These are phyloP conservation scores for Neuroscelio doddi DNA, from an alignment of 2,888 invertebrate species.

Conservation along the genomic window DNA sequence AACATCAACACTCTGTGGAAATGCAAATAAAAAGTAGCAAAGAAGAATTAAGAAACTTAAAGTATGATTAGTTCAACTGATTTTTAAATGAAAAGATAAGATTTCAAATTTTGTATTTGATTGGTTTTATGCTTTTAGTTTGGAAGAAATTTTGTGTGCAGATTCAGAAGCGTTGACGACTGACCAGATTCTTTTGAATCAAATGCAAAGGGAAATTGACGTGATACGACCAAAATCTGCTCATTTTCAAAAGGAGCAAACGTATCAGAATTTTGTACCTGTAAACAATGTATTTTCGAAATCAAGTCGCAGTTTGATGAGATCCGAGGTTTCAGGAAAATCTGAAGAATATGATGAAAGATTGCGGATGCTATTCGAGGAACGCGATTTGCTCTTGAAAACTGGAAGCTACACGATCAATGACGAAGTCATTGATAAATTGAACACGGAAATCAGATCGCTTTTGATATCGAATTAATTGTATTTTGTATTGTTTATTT, in stretches of 20 bases:
- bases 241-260: constrained; percentile 24
- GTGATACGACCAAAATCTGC: constrained; percentile 57
- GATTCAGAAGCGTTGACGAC: constrained; percentile 62
- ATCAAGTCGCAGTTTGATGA: constrained; percentile 40
- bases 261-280: constrained; percentile 44
- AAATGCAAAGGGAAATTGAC: constrained; percentile 65
- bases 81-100: too few species aligned
- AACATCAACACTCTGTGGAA: constrained; percentile 74
- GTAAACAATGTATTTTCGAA: constrained; percentile 43
- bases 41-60: constrained; percentile 63
- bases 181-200: constrained; percentile 62
- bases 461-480: constrained; percentile 65
- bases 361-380: constrained; percentile 72
- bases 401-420: constrained; percentile 73
- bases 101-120: constrained; percentile 8
- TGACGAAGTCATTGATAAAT: constrained; percentile 72
- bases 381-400: constrained; percentile 73
- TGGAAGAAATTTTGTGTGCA: constrained; percentile 62
- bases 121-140: constrained; percentile 55
- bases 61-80: constrained; percentile 59
- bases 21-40: constrained; percentile 73
- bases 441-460: constrained; percentile 74
- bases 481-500: constrained; percentile 4
- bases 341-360: constrained; percentile 72
- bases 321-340: constrained; percentile 45